These are phyloP conservation scores for Agelaius tricolor DNA, from an alignment of 2,113 vertebrate genomes.

Conservation along the genomic window DNA sequence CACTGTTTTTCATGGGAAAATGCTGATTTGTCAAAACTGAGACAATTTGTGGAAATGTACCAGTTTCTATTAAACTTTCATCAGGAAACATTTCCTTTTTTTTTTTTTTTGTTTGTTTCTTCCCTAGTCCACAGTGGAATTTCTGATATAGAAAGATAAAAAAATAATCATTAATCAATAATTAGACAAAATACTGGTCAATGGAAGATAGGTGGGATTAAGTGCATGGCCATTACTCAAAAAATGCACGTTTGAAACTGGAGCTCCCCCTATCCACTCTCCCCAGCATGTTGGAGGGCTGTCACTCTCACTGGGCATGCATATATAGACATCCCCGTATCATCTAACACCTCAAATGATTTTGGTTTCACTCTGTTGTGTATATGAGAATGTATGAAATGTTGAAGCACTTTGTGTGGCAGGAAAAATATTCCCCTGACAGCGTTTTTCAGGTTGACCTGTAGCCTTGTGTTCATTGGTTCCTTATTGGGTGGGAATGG, in stretches of 20 bases:
- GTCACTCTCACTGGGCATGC: neutral
- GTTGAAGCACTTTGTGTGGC: neutral
- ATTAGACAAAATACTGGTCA: neutral
- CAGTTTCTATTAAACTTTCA: conserved; percentile 49
- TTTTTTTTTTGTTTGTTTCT: neutral
- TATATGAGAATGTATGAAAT: neutral
- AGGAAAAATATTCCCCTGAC: neutral
- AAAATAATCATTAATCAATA: neutral
- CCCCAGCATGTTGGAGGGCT: neutral
- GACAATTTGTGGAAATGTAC: conserved; percentile 69
- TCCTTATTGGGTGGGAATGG: neutral
- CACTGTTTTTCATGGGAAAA: conserved; percentile 64
- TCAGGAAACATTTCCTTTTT: neutral
- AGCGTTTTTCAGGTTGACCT: neutral
- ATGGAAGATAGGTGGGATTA: neutral
- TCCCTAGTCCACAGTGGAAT: neutral
- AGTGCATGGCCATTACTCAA: neutral
- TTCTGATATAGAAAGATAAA: neutral
- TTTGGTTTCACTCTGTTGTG: neutral
- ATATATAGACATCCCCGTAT: neutral
- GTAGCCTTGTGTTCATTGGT: neutral
- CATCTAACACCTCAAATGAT: neutral
- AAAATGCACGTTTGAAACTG: neutral
- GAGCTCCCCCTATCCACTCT: conserved; percentile 34
- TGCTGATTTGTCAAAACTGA: conserved; percentile 64